Percentiles rank a stretch among this genome's conserved stretches.
Evolutionary conservation across 2,797 vertebrate genomes (phyloP).

Genomic region (Sebastes reedi): DNA sequence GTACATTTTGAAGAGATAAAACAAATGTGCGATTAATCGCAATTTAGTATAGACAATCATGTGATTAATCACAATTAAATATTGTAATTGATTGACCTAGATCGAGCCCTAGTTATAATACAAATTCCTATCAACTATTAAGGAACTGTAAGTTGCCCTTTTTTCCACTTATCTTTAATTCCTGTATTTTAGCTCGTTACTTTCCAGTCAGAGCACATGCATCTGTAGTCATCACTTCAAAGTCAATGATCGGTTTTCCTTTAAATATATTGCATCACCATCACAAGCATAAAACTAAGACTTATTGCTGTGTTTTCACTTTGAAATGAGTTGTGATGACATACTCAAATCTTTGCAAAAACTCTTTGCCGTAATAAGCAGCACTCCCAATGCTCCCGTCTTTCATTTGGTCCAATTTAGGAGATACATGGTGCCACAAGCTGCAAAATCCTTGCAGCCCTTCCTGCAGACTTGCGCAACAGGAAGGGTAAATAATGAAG

Average conservation of each 20-base stretch:
- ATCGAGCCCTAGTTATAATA: not conserved
- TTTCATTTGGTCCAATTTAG: slow-evolving; percentile 66
- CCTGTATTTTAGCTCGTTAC: not conserved
- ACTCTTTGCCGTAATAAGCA: slow-evolving; percentile 35
- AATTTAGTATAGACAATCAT: no score
- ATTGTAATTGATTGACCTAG: no score
- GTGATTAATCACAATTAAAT: no score
- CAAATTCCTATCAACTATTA: not conserved
- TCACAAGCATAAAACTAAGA: slow-evolving; percentile 9
- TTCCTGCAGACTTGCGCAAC: slow-evolving; percentile 61
- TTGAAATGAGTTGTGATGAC: slow-evolving; percentile 62
- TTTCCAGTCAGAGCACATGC: slow-evolving; percentile 15
- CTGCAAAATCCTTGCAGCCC: slow-evolving; percentile 37
- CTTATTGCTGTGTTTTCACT: slow-evolving; percentile 39
- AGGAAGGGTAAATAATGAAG: slow-evolving; percentile 73
- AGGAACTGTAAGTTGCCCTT: not conserved
- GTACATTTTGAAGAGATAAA: no score
- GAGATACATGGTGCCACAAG: slow-evolving; percentile 39
- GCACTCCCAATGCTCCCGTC: slow-evolving; percentile 32
- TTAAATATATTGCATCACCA: slow-evolving; percentile 49
- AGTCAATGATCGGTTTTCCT: slow-evolving; percentile 46
- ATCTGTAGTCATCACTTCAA: slow-evolving; percentile 31
- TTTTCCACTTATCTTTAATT: not conserved
- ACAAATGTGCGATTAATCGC: no score
- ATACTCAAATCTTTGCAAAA: slow-evolving; percentile 46